Conservation (phyloP, 2,888 invertebrate species). For the Aphrophora alni region DNA sequence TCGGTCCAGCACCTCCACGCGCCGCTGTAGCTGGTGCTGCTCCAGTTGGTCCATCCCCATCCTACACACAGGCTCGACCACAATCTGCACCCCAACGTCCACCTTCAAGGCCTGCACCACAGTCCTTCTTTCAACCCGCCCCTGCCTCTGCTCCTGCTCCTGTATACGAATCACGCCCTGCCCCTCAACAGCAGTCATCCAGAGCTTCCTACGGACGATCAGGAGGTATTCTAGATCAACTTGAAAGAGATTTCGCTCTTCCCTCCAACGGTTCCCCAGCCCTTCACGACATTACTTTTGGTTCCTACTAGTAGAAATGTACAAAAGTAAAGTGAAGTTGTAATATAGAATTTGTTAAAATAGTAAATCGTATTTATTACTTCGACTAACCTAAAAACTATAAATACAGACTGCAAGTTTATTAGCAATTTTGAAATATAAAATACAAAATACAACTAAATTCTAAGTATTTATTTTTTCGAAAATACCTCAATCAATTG, state of each 20-base stretch:
- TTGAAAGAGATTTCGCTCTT: constrained; percentile 80
- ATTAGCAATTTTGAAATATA: no score
- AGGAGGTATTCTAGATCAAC: constrained; percentile 73
- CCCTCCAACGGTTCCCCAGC: constrained; percentile 70
- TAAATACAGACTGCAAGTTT: neutral
- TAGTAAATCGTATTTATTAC: neutral
- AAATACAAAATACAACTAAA: no score
- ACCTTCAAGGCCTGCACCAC: constrained; percentile 47
- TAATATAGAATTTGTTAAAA: constrained; percentile 15
- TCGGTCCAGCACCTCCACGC: constrained; percentile 45
- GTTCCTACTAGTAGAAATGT: constrained; percentile 54
- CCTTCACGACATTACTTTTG: constrained; percentile 83
- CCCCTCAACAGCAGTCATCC: constrained; percentile 56
- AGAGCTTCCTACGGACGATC: constrained; percentile 55
- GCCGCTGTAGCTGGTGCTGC: constrained; percentile 50
- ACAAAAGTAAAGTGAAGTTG: neutral
- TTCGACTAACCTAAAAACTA: neutral
- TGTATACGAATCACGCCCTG: constrained; percentile 47
- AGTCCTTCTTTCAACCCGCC: constrained; percentile 54
- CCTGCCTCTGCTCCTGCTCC: constrained; percentile 51
- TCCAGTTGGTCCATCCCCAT: constrained; percentile 55
- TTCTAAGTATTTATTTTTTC: no score
- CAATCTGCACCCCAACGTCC: constrained; percentile 28
- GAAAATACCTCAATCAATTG: no score
- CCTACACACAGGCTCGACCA: constrained; percentile 37